Percentiles rank a stretch among this genome's conserved stretches.
These are phyloP conservation scores for Actinostola sp. DNA, from an alignment of 92 coral and sea anemone genomes.

Conservation along the genomic window DNA sequence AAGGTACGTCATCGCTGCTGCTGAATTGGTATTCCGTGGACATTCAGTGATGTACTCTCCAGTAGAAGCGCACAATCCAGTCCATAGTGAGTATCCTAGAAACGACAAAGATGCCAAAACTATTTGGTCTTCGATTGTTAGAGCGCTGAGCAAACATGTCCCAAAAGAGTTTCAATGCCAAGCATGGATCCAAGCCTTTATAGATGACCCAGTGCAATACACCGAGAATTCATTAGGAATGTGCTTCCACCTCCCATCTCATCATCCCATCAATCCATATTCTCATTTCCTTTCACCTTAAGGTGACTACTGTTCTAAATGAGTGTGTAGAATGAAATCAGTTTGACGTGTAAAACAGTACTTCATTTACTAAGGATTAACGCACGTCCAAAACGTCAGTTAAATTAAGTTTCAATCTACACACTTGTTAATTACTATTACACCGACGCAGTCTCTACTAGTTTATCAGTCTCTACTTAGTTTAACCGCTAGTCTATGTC, in stretches of 20 bases:
- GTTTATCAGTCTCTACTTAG: too few species aligned
- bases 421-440: too few species aligned
- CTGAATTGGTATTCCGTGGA: constrained; percentile 51
- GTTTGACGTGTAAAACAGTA: too few species aligned
- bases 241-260: constrained; percentile 30
- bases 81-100: constrained; percentile 42
- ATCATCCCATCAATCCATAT: constrained; percentile 32
- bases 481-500: too few species aligned
- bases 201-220: constrained; percentile 22
- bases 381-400: too few species aligned
- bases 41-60: constrained; percentile 47
- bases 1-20: constrained; percentile 36
- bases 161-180: constrained; percentile 17
- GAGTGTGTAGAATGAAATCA: too few species aligned
- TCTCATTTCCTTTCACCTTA: constrained; percentile 30
- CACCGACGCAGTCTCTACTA: too few species aligned
- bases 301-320: too few species aligned
- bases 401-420: too few species aligned
- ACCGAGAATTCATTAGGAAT: constrained; percentile 38
- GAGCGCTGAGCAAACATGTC: neutral
- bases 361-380: too few species aligned
- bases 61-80: constrained; percentile 8
- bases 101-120: constrained; percentile 25
- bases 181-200: constrained; percentile 20
- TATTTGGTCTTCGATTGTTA: constrained; percentile 45